Percentiles rank a stretch among this genome's conserved stretches.
Conservation (phyloP, 2,888 invertebrate genomes). For the Pristionchus mayeri region DNA sequence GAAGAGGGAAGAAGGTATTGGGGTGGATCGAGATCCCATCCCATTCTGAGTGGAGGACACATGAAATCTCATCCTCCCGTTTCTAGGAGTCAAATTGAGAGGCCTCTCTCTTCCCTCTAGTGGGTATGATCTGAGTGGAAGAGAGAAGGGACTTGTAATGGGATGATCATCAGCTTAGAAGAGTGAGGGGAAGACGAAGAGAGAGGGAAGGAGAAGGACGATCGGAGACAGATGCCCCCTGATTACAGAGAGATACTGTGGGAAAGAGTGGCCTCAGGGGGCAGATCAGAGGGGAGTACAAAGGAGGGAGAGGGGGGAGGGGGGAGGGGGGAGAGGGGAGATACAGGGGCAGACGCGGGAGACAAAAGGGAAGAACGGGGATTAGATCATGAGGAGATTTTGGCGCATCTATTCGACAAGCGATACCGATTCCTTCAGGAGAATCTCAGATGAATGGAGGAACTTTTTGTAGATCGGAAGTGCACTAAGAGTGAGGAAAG, state of each 20-base stretch:
- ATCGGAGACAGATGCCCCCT: neutral
- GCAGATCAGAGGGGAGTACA: neutral
- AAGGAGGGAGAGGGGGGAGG: conserved; percentile 12
- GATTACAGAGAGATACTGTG: conserved; percentile 18
- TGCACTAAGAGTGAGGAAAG: conserved; percentile 12
- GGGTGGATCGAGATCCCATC: conserved; percentile 21
- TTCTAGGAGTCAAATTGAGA: conserved; percentile 45
- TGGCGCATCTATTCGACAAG: neutral
- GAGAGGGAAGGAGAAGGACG: neutral
- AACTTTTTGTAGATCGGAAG: neutral
- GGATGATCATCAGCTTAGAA: conserved; percentile 14
- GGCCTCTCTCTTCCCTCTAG: neutral
- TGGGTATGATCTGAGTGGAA: conserved; percentile 21
- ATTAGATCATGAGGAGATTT: neutral
- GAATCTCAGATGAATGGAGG: neutral
- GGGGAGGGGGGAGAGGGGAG: neutral
- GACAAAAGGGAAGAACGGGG: conserved; percentile 5
- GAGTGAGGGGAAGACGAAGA: neutral
- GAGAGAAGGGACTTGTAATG: conserved; percentile 25
- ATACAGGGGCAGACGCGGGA: neutral
- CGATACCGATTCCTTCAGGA: neutral
- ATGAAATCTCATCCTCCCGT: conserved; percentile 41
- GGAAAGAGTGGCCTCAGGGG: conserved; percentile 16
- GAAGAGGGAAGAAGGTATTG: conserved; percentile 13
- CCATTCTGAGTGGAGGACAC: conserved; percentile 2